Conservation (phyloP, 1,140 invertebrate genomes). For the Parasteatoda tepidariorum region DNA sequence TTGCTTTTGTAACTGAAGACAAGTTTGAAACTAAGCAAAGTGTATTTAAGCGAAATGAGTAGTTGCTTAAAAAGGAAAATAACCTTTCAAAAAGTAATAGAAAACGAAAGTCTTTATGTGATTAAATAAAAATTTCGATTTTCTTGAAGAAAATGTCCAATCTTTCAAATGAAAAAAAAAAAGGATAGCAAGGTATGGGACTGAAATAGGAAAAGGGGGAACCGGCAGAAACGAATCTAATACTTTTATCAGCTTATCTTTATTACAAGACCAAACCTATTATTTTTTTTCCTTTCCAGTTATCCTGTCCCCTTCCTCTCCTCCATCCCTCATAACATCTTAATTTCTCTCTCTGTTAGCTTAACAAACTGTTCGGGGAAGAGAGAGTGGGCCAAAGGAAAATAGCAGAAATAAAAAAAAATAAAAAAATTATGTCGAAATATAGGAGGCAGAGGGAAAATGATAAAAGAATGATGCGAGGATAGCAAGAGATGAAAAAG, state of each 20-base stretch:
- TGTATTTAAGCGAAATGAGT: constrained; percentile 7
- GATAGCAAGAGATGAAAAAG: background rate
- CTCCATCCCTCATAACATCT: background rate
- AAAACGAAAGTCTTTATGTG: constrained; percentile 23
- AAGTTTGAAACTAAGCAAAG: background rate
- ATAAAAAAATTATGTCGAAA: constrained; percentile 43
- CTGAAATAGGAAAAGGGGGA: background rate
- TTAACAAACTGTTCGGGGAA: background rate
- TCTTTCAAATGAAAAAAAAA: constrained; percentile 1
- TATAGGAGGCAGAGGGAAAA: constrained; percentile 2
- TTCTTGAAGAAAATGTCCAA: background rate
- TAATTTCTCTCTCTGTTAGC: constrained; percentile 9
- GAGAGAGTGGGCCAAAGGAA: background rate
- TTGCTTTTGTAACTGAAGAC: too few relatives aligned
- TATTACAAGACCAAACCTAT: constrained; percentile 58
- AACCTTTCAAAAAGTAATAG: constrained; percentile 18
- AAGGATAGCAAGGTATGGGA: background rate
- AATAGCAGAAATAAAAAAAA: background rate
- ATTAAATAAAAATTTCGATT: constrained; percentile 56
- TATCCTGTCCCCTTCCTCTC: background rate
- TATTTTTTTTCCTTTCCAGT: constrained; percentile 6
- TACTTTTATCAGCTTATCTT: constrained; percentile 60
- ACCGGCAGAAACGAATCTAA: constrained; percentile 25
- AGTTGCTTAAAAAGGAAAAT: constrained; percentile 35
- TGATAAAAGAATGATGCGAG: background rate